These are phyloP conservation scores for Erebia palarica DNA, from an alignment of 2,888 invertebrate species.

Conservation along the genomic window DNA sequence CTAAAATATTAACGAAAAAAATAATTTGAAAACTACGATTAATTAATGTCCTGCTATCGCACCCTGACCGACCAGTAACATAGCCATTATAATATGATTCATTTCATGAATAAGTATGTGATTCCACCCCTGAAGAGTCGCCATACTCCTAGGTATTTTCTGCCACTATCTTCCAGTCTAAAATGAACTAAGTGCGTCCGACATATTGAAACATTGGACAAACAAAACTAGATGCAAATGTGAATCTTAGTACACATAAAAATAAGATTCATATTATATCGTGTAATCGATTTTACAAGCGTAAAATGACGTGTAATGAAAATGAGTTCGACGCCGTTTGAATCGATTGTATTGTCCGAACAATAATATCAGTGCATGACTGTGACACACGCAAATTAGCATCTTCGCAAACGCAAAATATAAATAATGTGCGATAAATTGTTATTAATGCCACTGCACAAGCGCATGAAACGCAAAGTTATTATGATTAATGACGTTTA, in stretches of 20 bases:
- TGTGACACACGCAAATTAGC: constrained; percentile 57
- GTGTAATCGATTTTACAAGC: constrained; percentile 18
- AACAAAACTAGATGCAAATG: constrained; percentile 6
- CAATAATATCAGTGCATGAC: constrained; percentile 47
- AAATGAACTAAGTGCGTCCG: no score
- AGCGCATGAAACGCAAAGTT: constrained; percentile 67
- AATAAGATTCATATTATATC: constrained; percentile 17
- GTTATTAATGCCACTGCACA: constrained; percentile 74
- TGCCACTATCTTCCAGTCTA: no score
- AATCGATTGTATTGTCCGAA: constrained; percentile 39
- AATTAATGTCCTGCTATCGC: no score
- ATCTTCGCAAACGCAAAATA: constrained; percentile 43
- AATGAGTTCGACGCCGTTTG: constrained; percentile 43
- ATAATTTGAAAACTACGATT: no score
- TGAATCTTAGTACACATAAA: constrained; percentile 3
- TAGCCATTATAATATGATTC: no score
- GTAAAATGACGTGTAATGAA: constrained; percentile 30
- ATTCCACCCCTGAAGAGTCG: no score
- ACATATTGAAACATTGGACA: neutral
- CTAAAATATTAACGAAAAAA: no score
- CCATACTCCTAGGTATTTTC: no score
- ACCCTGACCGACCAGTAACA: no score
- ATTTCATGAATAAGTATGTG: no score
- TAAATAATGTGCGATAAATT: constrained; percentile 51
- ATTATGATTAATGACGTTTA: constrained; percentile 66